Evolutionary conservation across 2,797 vertebrate species (phyloP).

Genomic region (Falco cherrug): DNA sequence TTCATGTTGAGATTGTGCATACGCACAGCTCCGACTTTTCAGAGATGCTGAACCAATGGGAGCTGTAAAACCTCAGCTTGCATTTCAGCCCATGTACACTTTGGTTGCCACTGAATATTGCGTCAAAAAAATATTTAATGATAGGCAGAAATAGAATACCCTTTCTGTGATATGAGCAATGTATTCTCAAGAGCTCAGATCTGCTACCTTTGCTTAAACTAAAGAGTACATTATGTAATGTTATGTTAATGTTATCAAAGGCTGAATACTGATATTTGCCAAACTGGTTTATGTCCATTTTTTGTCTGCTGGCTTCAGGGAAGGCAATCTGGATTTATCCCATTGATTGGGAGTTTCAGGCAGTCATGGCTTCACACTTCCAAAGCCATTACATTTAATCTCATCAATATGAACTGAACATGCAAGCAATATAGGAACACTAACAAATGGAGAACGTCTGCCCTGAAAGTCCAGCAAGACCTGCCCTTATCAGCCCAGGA

Average conservation of each 20-base stretch:
- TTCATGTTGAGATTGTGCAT: not conserved
- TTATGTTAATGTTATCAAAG: not conserved
- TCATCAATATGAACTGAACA: not conserved
- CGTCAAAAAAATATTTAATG: not conserved
- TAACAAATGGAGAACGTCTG: not conserved
- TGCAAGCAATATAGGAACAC: not conserved
- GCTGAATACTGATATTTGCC: not conserved
- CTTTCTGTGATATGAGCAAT: not conserved
- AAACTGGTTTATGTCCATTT: not conserved
- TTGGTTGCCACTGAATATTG: slow-evolving; percentile 1
- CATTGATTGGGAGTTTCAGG: not conserved
- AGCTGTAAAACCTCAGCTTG: not conserved
- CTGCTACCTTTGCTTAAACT: not conserved
- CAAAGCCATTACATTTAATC: slow-evolving; percentile 10
- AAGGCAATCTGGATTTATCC: not conserved
- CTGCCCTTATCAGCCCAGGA: slow-evolving; percentile 9
- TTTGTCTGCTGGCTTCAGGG: not conserved
- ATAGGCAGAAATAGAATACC: not conserved
- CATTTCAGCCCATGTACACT: not conserved
- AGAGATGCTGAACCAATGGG: not conserved
- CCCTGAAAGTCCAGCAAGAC: not conserved
- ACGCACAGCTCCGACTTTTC: not conserved
- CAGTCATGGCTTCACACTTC: slow-evolving; percentile 1
- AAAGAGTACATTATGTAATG: not conserved
- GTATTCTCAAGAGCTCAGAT: not conserved